Evolutionary conservation across 2,113 vertebrate species (phyloP).

Genomic region (Benitochromis conjunctus): DNA sequence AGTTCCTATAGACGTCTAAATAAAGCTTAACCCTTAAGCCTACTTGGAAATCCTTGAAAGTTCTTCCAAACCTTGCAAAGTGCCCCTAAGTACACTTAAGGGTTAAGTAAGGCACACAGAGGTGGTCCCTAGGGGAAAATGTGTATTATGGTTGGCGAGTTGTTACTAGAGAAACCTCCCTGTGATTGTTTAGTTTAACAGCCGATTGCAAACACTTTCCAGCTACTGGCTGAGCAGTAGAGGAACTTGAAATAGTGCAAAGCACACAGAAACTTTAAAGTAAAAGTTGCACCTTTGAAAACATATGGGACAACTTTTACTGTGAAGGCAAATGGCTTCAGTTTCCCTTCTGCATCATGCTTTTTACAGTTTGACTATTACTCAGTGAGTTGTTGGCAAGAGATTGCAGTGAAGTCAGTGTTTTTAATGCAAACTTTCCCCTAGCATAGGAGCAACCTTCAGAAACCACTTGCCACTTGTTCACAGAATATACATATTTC

Average conservation of each 20-base stretch:
- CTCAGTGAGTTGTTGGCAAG: background rate
- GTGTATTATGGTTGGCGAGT: background rate
- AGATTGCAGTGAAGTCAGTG: background rate
- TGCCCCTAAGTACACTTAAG: no score
- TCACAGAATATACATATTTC: accelerated
- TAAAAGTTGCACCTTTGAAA: background rate
- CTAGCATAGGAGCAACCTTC: background rate
- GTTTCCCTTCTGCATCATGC: accelerated
- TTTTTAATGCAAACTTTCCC: background rate
- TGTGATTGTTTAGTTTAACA: background rate
- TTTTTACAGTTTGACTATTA: background rate
- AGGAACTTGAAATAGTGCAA: background rate
- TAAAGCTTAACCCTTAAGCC: no score
- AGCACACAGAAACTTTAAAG: background rate
- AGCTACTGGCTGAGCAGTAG: background rate
- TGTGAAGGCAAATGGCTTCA: accelerated
- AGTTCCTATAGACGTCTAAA: background rate
- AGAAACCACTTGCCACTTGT: background rate
- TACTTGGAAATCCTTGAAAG: no score
- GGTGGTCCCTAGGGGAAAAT: background rate
- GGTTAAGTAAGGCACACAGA: background rate
- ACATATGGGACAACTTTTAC: background rate
- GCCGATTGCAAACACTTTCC: background rate
- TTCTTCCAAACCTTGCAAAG: no score
- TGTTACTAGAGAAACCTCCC: background rate